phyloP scores from a whole-genome alignment of 1,140 invertebrate species.

The Microplitis demolitor region DNA sequence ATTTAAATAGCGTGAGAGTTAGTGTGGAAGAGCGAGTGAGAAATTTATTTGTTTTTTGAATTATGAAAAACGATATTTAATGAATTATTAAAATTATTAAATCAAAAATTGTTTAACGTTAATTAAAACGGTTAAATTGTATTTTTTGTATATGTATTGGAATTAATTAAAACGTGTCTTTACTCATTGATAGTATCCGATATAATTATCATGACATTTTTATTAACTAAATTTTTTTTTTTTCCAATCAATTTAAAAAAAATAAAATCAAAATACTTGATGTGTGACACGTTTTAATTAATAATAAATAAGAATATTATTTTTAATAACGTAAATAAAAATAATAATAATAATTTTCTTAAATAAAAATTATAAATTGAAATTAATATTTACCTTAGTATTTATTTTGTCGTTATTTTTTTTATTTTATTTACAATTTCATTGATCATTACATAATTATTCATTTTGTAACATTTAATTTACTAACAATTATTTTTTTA shows the following conservation, averaged over 20 bases:
- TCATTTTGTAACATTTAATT: not conserved
- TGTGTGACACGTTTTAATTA: not conserved
- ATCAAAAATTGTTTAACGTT: not conserved
- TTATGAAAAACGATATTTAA: too few relatives aligned
- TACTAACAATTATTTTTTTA: not conserved
- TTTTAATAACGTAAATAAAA: too few relatives aligned
- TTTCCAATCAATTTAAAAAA: too few relatives aligned
- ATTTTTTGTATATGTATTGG: not conserved
- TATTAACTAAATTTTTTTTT: too few relatives aligned
- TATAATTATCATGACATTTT: too few relatives aligned
- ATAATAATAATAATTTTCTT: too few relatives aligned
- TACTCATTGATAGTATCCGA: too few relatives aligned
- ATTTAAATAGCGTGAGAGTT: not conserved
- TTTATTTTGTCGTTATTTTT: slow-evolving; percentile 53
- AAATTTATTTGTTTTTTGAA: not conserved
- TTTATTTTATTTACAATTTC: slow-evolving; percentile 16
- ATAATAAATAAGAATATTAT: too few relatives aligned
- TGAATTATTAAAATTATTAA: too few relatives aligned
- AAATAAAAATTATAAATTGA: slow-evolving; percentile 33
- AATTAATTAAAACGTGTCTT: not conserved
- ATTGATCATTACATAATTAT: not conserved
- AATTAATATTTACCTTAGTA: slow-evolving; percentile 52
- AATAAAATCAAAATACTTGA: too few relatives aligned
- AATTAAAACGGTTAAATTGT: not conserved
- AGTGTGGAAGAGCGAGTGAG: not conserved